A percentile compares a stretch with the other conserved stretches of the same genome.
Conservation (phyloP, 30 jellyfish, hydroid and myxozoan species). For the Aurelia aurita complex sp. Pacific region DNA sequence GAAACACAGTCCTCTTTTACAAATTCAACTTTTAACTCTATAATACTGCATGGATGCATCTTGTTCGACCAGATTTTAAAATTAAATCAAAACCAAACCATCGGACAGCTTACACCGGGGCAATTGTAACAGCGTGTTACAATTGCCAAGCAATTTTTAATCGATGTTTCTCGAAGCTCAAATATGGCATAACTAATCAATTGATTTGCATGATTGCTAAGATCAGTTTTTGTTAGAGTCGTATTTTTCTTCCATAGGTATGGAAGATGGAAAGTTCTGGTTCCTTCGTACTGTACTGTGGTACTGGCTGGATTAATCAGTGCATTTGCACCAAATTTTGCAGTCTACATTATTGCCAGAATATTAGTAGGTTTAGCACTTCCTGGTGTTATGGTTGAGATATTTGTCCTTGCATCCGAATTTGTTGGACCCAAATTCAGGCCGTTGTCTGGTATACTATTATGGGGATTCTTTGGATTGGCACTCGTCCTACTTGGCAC, state of each 20-base stretch:
- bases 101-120: too few relatives aligned
- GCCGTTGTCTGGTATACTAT: slow-evolving; percentile 78
- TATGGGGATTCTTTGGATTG: slow-evolving; percentile 81
- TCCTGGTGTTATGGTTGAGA: slow-evolving; percentile 78
- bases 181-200: too few relatives aligned
- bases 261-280: slow-evolving; percentile 79
- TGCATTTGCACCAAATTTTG: slow-evolving; percentile 72
- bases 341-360: slow-evolving; percentile 50
- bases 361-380: slow-evolving; percentile 75
- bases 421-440: slow-evolving; percentile 82
- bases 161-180: too few relatives aligned
- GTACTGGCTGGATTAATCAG: slow-evolving; percentile 64
- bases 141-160: too few relatives aligned
- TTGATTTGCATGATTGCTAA: too few relatives aligned
- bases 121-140: too few relatives aligned
- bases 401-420: slow-evolving; percentile 82
- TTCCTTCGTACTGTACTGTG: slow-evolving; percentile 53
- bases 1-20: too few relatives aligned
- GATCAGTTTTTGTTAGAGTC: too few relatives aligned
- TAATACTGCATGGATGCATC: too few relatives aligned
- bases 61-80: too few relatives aligned
- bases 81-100: too few relatives aligned
- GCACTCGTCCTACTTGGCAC: slow-evolving; percentile 80
- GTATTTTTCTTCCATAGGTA: slow-evolving; percentile 20
- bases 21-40: too few relatives aligned